A percentile compares a stretch with the other conserved stretches of the same genome.
Conservation (phyloP, 2,797 vertebrate species). For the Betta splendens region DNA sequence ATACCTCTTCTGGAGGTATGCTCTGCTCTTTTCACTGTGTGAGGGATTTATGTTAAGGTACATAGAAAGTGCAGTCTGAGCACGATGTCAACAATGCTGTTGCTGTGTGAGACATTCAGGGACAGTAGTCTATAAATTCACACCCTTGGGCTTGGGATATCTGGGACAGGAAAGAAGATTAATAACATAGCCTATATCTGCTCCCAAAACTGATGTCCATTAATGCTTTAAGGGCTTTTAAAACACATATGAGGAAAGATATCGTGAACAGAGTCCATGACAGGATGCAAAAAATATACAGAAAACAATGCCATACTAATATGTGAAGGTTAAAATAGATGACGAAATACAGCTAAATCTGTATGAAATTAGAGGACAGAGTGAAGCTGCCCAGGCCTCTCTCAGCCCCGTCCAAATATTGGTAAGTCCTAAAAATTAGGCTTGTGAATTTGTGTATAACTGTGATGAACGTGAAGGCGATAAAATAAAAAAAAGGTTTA, state of each 20-base stretch:
- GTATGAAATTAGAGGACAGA: not conserved
- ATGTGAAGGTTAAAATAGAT: too few species aligned
- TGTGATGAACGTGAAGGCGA: constrained; percentile 1
- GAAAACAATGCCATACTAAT: not conserved
- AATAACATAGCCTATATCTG: not conserved
- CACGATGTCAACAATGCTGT: too few species aligned
- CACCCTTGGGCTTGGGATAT: too few species aligned
- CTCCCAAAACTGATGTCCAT: not conserved
- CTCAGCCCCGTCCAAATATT: not conserved
- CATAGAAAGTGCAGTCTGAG: too few species aligned
- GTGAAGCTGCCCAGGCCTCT: not conserved
- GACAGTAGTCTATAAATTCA: too few species aligned
- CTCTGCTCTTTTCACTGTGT: too few species aligned
- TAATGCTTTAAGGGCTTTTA: not conserved
- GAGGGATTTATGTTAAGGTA: too few species aligned
- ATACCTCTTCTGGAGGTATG: too few species aligned
- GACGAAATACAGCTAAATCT: too few species aligned
- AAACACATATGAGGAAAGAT: not conserved
- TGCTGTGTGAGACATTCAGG: too few species aligned
- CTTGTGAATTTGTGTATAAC: not conserved
- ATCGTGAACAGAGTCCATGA: too few species aligned
- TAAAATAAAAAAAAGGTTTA: not conserved
- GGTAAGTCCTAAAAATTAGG: not conserved
- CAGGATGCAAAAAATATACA: not conserved
- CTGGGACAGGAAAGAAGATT: not conserved